Evolutionary conservation across 1,140 invertebrate species (phyloP).

Genomic region (Pteromalus puparum): DNA sequence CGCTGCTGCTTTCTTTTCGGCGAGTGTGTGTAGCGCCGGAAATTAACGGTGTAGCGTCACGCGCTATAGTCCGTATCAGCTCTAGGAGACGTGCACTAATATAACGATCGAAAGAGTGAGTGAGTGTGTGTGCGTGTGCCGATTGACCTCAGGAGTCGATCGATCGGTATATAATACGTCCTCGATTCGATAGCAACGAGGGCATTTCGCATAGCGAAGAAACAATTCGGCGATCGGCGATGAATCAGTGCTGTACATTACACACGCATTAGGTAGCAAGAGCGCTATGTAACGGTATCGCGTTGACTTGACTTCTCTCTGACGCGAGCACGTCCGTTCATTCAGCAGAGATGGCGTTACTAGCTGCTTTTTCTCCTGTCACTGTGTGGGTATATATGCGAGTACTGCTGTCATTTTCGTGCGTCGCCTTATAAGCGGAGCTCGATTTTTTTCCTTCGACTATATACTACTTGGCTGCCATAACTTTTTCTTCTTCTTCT

Average conservation of each 20-base stretch:
- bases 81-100: too few relatives aligned
- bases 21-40: constrained; percentile 1
- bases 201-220: neutral
- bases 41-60: constrained; percentile 11
- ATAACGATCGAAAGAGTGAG: neutral
- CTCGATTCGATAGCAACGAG: neutral
- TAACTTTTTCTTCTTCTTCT: too few relatives aligned
- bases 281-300: constrained; percentile 30
- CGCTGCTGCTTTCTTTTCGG: neutral
- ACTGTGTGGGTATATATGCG: neutral
- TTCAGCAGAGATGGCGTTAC: constrained; percentile 47
- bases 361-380: neutral
- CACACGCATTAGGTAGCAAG: neutral
- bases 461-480: too few relatives aligned
- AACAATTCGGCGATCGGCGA: neutral
- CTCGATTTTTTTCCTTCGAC: too few relatives aligned
- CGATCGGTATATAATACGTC: neutral
- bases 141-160: neutral
- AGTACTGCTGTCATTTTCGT: neutral
- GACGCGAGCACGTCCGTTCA: constrained; percentile 48
- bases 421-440: neutral
- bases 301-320: constrained; percentile 17
- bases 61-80: too few relatives aligned
- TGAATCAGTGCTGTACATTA: neutral
- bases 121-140: neutral